These are phyloP conservation scores for Drosophila aldrichi DNA, from an alignment of 2,888 invertebrate species.

Conservation along the genomic window DNA sequence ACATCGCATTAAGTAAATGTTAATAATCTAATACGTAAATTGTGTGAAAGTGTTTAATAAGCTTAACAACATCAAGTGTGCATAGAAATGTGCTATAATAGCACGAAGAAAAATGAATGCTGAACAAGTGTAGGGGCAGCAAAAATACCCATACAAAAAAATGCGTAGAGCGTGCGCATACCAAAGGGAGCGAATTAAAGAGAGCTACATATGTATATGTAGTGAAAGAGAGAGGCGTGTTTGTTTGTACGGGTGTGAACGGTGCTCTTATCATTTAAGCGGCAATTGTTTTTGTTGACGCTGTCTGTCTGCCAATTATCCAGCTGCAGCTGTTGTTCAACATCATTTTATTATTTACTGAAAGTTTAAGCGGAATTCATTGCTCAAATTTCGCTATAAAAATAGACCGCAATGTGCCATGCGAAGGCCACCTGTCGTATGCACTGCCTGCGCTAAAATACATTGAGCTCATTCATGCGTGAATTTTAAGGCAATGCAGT, in stretches of 20 bases:
- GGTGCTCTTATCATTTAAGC: slow-evolving; percentile 60
- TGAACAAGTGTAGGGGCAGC: slow-evolving; percentile 62
- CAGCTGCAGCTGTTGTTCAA: slow-evolving; percentile 26
- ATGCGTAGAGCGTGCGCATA: slow-evolving; percentile 41
- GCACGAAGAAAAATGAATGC: slow-evolving; percentile 2
- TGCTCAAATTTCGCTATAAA: slow-evolving; percentile 39
- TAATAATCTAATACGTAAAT: slow-evolving; percentile 10
- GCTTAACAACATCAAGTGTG: not conserved
- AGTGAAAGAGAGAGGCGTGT: not conserved
- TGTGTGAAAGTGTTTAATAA: slow-evolving; percentile 2
- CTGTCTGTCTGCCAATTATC: slow-evolving; percentile 20
- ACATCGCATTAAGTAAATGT: slow-evolving; percentile 56
- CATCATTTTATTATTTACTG: slow-evolving; percentile 9
- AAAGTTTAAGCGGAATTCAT: slow-evolving; percentile 25
- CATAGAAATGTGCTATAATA: not conserved
- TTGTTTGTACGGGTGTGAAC: slow-evolving; percentile 31
- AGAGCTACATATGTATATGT: no score
- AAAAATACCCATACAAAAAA: slow-evolving; percentile 71
- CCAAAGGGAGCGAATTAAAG: slow-evolving; percentile 3
- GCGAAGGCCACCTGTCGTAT: slow-evolving; percentile 71
- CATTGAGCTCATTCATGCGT: slow-evolving; percentile 55
- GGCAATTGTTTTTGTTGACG: slow-evolving; percentile 66
- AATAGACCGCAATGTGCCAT: slow-evolving; percentile 34
- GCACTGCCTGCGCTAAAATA: slow-evolving; percentile 32
- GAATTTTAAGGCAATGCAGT: slow-evolving; percentile 24